Base-by-base conservation (phyloP, 2,797 vertebrate species). In the Leucoraja ocellata region DNA sequence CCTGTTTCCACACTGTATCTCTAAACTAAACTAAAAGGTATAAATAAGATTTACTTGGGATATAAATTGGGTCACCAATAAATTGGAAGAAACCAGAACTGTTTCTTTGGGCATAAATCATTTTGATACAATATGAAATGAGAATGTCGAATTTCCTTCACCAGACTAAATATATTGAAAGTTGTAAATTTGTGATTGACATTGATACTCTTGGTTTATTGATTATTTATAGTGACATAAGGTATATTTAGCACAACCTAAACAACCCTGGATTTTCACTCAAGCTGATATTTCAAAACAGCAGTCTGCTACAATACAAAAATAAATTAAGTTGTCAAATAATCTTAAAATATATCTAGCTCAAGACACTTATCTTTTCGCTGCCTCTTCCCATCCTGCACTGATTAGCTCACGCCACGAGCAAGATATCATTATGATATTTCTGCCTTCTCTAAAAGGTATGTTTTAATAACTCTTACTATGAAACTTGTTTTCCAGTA, bases 301-400 rank as follows among this genome's bases (percentile, higher is more conserved):
- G 16, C n/a, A 88, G 84, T 63, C 18, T 88, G 4, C 63, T 21
- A 68, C 18, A 68, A 88, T 88, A 68, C 63, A 36, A 21, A 65
- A 88, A 32, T 21, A 68, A 88, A 36, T 86, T 32, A 86, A 63
- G n/a, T 36, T 68, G 84, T 63, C 84, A 88, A 88, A n/a, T 68
- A 88, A 88, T 68, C n/a, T 10, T 10, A 65, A 18, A 88, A 68
- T 1, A 68, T 65, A 68, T 9, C 63, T 36, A 88, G 68, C 13
- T 32, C 28, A 7, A 32, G 63, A 86, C 83, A 63, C 65, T 86
- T 63, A 86, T 28, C 83, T 28, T 0, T 11, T 84, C 54, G 3
- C 81, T 88, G 84, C 8, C 84, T 36, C 32, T 65, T 63, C 83
- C 13, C 36, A 63, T 14, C 61, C 83, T 7, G 28, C 2, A 6